Base-by-base conservation (phyloP, 2,888 invertebrate genomes). In the Himalopsyche japonica region DNA sequence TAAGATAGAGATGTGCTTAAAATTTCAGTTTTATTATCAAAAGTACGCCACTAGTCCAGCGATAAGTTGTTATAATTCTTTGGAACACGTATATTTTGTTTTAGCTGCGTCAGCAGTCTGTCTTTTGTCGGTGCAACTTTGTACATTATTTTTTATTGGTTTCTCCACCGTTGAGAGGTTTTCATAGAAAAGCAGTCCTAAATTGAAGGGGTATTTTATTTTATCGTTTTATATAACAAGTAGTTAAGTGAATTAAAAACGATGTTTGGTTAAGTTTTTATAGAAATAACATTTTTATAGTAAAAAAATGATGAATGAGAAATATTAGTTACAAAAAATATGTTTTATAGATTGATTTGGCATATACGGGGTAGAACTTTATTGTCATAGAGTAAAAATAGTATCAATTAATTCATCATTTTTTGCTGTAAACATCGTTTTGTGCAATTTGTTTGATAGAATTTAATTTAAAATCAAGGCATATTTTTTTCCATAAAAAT, bases 31-130 rank as follows among this genome's bases (percentile, higher is more conserved):
- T 20, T 70, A 70, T 70, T 27, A 27, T 70, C 2, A 70, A n/a
- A 27, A 70, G 24, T 70, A 70, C 70, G 70, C 70, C 70, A 70
- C 70, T 70, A 70, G n/a, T 70, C 70, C 20, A 30, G 70, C 70
- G 70, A 70, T 70, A 70, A 70, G 70, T 70, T 70, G 70, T 70
- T 70, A 70, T 70, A 70, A 70, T 70, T 70, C 70, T 70, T 57
- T 70, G 70, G 70, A 70, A 70, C 70, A 70, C 70, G 70, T 70
- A 27, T 27, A 70, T 27, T 70, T 70, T 27, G 70, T 70, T 70
- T 70, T 27, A 27, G 70, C 70, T 10, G 30, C 12, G 30, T 70
- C 70, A 70, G 70, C 70, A 70, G 70, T 70, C 70, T 70, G 70
- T 70, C 70, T 70, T 70, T 70, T 70, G 70, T 70, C 30, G 70